Percentiles rank a stretch among this genome's conserved stretches.
phyloP scores from a whole-genome alignment of 2,797 vertebrate species.

The Falco concolor region DNA sequence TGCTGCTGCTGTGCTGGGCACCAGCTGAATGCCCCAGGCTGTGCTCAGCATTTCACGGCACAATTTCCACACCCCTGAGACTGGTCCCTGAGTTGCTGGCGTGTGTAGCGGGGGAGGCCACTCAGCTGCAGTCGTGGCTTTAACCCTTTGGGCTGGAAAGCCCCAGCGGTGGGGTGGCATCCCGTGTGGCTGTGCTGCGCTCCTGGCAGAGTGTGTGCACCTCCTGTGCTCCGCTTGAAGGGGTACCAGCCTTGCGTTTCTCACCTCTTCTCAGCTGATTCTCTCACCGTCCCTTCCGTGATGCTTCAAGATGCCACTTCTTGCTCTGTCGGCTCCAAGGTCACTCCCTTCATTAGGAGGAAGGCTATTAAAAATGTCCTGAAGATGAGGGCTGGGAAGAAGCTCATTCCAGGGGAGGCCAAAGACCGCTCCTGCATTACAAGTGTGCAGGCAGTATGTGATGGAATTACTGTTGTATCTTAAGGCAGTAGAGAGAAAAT shows the following conservation, averaged over 20 bases:
- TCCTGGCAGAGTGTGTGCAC: rapidly evolving
- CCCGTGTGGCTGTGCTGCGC: rapidly evolving
- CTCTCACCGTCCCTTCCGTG: neutral
- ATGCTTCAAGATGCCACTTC: neutral
- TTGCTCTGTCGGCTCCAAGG: neutral
- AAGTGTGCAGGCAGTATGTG: rapidly evolving
- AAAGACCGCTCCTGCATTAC: neutral
- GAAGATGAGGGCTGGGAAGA: neutral
- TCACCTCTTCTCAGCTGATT: neutral
- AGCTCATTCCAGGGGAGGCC: neutral
- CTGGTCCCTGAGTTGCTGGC: neutral
- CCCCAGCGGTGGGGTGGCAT: neutral
- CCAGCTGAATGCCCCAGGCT: neutral
- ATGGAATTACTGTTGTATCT: neutral
- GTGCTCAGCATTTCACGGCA: neutral
- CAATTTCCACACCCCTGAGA: neutral
- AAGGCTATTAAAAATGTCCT: neutral
- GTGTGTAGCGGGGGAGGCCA: neutral
- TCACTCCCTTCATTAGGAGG: neutral
- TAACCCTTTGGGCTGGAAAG: neutral
- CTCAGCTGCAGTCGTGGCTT: neutral
- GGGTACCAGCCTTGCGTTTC: neutral
- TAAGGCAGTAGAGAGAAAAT: neutral
- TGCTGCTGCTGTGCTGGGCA: neutral
- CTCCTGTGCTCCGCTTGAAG: neutral